These are phyloP conservation scores for Carcinoscorpius rotundicauda DNA, from an alignment of 1,140 invertebrate genomes.

Conservation along the genomic window DNA sequence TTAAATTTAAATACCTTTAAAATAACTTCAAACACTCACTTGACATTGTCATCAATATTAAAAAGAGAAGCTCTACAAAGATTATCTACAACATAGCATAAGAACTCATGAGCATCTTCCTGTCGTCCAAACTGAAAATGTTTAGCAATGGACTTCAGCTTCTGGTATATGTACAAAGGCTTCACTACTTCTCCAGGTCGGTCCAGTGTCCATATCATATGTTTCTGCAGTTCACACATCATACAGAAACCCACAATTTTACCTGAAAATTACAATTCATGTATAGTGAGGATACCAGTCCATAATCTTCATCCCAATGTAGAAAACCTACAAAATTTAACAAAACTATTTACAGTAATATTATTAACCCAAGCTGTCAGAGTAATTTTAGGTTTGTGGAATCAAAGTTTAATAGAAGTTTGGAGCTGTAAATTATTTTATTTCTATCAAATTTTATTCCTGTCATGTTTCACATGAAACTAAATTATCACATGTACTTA, in stretches of 20 bases:
- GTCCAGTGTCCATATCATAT: conserved; percentile 31
- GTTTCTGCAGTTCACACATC: conserved; percentile 36
- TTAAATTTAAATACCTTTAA: no score
- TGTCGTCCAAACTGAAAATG: conserved; percentile 80
- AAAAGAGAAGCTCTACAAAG: conserved; percentile 83
- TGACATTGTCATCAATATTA: conserved; percentile 42
- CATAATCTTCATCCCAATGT: no score
- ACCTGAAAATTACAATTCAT: conserved; percentile 22
- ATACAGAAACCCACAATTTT: conserved; percentile 35
- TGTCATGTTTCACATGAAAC: no score
- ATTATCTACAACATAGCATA: conserved; percentile 80
- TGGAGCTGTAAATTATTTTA: no score
- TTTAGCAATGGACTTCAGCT: conserved; percentile 59
- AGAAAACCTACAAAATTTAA: no score
- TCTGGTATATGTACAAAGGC: conserved; percentile 34
- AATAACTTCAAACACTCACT: conserved; percentile 26
- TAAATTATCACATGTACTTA: no score
- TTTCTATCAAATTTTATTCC: no score
- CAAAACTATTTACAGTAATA: no score
- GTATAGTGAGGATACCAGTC: no score
- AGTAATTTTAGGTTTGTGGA: no score
- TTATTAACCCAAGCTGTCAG: no score
- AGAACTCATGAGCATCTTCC: conserved; percentile 95
- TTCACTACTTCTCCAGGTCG: conserved; percentile 30
- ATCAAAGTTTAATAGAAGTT: no score